Evolutionary conservation across 1,140 invertebrate genomes (phyloP), one percentile per base, ranked within the genome.

Genomic region (Aphis gossypii): DNA sequence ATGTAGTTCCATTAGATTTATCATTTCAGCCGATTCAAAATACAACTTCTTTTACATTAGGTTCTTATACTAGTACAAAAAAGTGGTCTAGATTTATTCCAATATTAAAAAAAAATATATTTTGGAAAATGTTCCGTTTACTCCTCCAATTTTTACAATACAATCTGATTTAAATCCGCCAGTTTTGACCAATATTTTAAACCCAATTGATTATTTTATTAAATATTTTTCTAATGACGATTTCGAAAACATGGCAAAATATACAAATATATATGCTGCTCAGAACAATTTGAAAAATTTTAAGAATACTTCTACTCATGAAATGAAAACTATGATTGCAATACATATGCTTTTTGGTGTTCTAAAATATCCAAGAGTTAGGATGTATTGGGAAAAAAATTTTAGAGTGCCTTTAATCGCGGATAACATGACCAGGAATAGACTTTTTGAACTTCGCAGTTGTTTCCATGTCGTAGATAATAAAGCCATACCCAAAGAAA

Each of bases 381-480:
- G 38, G 9, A 84, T 84, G 82, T 84, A 46, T 84, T 46, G 41
- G 41, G 83, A 84, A 46, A 84, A 84, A 44, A 84, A 44, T 44
- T 84, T 44, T 46, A 84, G 41, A 84, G 21, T 44, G 23, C 25
- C 38, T 35, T 44, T 84, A 84, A 84, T 84, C 23, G 41, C 83
- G 20, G 25, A 84, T 84, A 84, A 84, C 25, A 84, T 84, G 83
- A 84, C 83, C 23, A 84, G 83, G 25, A 84, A 84, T 44, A 41
- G 83, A 44, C 23, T 44, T 84, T 84, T 44, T 84, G 83, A 41
- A 84, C 41, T 84, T 23, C 38, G 23, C 8, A 84, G 38, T 25
- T 30, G 23, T 84, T 84, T 84, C 23, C 93, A 94, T 88, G 21
- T 94, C 38, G 38, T 94, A 20, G 93, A 94, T 87, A 94, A 86